A percentile compares a stretch with the other conserved stretches of the same genome.
Conservation (phyloP, 53 echinoderm and acorn worm genomes). For the Mesocentrotus franciscanus region DNA sequence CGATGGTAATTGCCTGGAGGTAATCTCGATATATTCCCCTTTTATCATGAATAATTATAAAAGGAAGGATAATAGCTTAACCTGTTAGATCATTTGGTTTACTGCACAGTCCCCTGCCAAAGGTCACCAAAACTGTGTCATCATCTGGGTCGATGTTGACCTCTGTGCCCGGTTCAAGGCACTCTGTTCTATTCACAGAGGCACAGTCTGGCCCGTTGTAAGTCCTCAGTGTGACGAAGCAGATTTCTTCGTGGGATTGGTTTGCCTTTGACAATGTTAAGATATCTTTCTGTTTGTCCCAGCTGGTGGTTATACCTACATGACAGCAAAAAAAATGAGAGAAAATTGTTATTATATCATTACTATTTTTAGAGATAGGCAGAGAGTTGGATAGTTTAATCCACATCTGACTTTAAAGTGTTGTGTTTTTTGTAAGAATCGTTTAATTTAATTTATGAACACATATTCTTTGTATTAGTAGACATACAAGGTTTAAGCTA, state of each 20-base stretch:
- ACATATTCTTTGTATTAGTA: too few species aligned
- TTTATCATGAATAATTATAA: too few species aligned
- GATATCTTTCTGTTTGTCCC: background rate
- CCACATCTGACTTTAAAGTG: too few species aligned
- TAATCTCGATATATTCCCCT: too few species aligned
- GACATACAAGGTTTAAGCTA: too few species aligned
- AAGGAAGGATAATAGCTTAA: background rate
- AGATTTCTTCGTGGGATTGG: background rate
- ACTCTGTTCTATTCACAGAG: background rate
- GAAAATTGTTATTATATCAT: too few species aligned
- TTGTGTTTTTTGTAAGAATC: too few species aligned
- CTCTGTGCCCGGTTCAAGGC: background rate
- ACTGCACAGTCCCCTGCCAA: background rate
- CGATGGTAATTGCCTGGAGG: too few species aligned
- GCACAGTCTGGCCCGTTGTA: background rate
- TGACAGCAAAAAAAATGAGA: background rate
- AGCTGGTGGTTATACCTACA: background rate
- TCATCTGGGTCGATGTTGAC: background rate
- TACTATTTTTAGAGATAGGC: too few species aligned
- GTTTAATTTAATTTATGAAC: too few species aligned
- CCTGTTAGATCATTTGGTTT: background rate
- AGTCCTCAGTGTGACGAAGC: background rate
- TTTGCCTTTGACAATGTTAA: background rate
- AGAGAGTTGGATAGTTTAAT: background rate
- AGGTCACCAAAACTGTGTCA: background rate